Base-by-base conservation (phyloP, 2,888 invertebrate species). In the Gibbula magus region DNA sequence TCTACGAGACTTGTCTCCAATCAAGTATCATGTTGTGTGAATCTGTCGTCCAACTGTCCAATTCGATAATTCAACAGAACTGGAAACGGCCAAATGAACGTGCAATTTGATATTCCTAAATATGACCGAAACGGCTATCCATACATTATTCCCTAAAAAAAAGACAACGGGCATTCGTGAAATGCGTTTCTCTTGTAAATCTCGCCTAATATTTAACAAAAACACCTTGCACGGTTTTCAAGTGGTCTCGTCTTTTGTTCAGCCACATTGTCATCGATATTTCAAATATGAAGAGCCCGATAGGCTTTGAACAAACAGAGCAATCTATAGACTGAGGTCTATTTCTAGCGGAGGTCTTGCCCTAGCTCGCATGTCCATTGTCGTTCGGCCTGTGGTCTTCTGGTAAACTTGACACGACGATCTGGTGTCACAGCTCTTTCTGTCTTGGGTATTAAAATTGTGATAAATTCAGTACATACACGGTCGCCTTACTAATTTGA, bases 161-260 rank as follows among this genome's bases (percentile, higher is more conserved):
- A 29, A 13, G 13, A 61, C 25, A 61, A 61, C 45, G 13, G 45
- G 45, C 29, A 61, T 61, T 29, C 25, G 61, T 7, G 29, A 25
- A 61, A 61, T 61, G 61, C 61, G 29, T 29, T 61, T 61, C 61
- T 29, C 61, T 25, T 61, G 61, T 61, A 61, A 61, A 61, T 25
- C 61, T 61, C 29, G 29, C 61, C 29, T 61, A 61, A 61, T 61
- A 61, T 61, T 61, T 61, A 29, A 61, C 61, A 61, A 61, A 61
- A 61, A 61, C 61, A 61, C 61, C 61, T 29, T 29, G 61, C 25
- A 29, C 29, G 61, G 22, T 61, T 61, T 61, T 61, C 61, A 61
- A 61, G 29, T 61, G 61, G 29, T 29, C 29, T 13, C 25, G 29
- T 29, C 25, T 29, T 61, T 61, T 61, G 61, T 61, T 61, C 29